Conservation (phyloP, 1,140 invertebrate genomes). For the Eupristina koningsbergeri region DNA sequence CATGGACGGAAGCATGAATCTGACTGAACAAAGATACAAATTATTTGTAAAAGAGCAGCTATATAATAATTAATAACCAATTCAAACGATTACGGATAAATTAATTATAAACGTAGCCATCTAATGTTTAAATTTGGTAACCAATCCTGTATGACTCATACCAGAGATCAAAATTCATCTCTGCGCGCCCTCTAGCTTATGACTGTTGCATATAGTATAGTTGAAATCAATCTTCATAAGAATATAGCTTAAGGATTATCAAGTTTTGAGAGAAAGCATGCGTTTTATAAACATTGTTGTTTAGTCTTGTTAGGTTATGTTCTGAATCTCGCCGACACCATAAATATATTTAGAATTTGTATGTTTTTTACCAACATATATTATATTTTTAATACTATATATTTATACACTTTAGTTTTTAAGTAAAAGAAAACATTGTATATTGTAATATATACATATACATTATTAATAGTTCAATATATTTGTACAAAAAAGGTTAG, state of each 20-base stretch:
- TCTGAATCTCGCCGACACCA: not conserved
- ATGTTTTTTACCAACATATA: not conserved
- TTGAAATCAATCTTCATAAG: not conserved
- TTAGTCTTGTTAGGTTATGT: constrained; percentile 36
- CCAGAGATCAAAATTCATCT: too few species aligned
- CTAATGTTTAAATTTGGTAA: too few species aligned
- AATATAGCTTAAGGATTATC: not conserved
- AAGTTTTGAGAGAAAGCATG: not conserved
- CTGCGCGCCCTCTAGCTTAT: not conserved
- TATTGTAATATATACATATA: not conserved
- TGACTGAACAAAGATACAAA: too few species aligned
- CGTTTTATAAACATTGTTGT: constrained; percentile 2
- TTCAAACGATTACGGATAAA: too few species aligned
- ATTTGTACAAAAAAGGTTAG: constrained; percentile 43
- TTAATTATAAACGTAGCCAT: too few species aligned
- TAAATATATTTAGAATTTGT: not conserved
- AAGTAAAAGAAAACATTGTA: not conserved
- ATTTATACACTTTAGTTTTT: not conserved
- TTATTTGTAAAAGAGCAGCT: too few species aligned
- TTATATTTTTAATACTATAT: not conserved
- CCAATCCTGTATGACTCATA: too few species aligned
- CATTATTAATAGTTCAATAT: not conserved
- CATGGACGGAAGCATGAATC: too few species aligned
- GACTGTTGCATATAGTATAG: not conserved
- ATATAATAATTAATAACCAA: too few species aligned